Percentiles rank a stretch among this genome's conserved stretches.
These are phyloP conservation scores for Pemphigus obesinymphae DNA, from an alignment of 1,140 invertebrate species.

Conservation along the genomic window DNA sequence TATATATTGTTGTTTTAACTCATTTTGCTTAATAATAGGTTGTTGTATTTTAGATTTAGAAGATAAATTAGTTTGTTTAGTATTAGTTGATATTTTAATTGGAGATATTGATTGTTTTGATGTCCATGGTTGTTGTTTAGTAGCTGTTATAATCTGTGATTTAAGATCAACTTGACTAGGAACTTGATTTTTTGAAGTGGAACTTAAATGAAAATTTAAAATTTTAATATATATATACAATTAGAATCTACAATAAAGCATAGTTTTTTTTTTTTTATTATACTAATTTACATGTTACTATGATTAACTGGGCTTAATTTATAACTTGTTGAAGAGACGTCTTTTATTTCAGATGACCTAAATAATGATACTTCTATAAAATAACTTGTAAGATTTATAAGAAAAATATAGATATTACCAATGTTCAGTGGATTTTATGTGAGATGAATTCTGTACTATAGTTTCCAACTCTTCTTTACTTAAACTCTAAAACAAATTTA, in stretches of 20 bases:
- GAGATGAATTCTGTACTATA: background rate
- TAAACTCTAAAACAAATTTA: background rate
- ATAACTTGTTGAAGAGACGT: background rate
- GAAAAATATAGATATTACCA: background rate
- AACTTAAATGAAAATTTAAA: background rate
- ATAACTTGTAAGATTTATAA: background rate
- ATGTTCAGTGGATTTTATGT: background rate
- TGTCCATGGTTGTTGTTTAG: background rate
- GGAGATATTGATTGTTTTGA: background rate
- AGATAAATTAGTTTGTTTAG: background rate
- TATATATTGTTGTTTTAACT: background rate
- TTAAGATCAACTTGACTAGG: background rate
- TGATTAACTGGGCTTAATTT: background rate
- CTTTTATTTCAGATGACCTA: background rate
- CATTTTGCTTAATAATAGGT: background rate
- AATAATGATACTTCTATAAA: background rate
- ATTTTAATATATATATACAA: background rate
- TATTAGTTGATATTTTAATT: background rate
- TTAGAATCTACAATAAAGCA: background rate
- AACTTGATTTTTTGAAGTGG: background rate
- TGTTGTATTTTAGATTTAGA: background rate
- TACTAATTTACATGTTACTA: background rate
- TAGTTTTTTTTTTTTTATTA: background rate
- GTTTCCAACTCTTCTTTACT: background rate
- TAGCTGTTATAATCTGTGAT: background rate